Evolutionary conservation across 2,113 vertebrate genomes (phyloP), one percentile per base, ranked within the genome.

Genomic region (Catharus minimus): DNA sequence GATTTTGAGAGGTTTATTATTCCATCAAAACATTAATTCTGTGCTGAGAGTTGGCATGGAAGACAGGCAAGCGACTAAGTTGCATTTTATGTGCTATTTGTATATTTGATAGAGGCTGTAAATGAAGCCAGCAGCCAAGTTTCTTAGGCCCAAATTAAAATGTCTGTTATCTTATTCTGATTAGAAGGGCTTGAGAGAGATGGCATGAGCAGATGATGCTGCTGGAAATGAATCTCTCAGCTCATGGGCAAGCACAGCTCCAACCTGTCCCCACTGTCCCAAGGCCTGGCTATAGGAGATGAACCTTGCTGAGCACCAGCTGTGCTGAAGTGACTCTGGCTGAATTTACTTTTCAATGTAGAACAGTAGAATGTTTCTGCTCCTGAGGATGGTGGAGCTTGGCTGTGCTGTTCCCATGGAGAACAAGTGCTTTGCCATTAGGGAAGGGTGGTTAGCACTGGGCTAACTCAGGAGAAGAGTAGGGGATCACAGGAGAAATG

Each of bases 1-100:
- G 61, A 94, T 95, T 95, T 93, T 86, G 82, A 96, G 88, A 85
- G 77, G 82, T 94, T 95, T 96, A 89, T 96, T 96, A 92, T 83
- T 93, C 86, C 72, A 93, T 92, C 82, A 86, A 92, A 90, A 92
- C 60, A 87, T 92, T 88, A 89, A 86, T 95, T 92, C 76, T 90
- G 5, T 46, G 58, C 67, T 85, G 76, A 80, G 44, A 38, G 64
- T 68, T 94, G 82, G 82, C 46, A 23, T 52, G 79, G 83, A 65
- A 91, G 77, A 52, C 36, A 23, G 58, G 65, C 43, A 50, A 60
- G 71, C 1, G 0, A 72, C 41, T 44, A 69, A 84, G 60, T 80
- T 89, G 46, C 30, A 10, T 72, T 88, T 4, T 57, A 11, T 33
- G 36, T 49, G 36, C 33, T 75, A 9, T 67, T 53, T 86, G 65